Evolutionary conservation across 1,140 invertebrate genomes (phyloP).

Genomic region (Drosophila leontia): DNA sequence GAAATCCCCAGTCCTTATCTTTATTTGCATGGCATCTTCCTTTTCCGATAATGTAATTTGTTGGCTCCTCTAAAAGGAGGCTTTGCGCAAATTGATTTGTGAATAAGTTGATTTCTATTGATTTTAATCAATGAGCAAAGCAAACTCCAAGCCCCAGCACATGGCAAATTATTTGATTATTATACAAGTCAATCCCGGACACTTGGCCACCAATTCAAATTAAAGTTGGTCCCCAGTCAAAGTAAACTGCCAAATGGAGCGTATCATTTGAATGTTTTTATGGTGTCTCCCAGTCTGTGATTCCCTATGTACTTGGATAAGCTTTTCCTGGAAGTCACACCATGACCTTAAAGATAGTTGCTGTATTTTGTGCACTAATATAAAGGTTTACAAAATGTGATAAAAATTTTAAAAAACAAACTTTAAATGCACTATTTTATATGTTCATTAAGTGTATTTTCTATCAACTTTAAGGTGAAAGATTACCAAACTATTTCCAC

Average conservation of each 20-base stretch:
- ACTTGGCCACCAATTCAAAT: slow-evolving; percentile 49
- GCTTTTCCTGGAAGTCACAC: not conserved
- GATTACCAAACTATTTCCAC: not conserved
- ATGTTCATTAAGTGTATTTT: not conserved
- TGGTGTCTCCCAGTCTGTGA: not conserved
- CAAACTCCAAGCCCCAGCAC: slow-evolving; percentile 2
- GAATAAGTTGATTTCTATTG: slow-evolving; percentile 75
- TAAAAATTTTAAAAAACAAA: not conserved
- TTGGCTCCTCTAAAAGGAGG: slow-evolving; percentile 9
- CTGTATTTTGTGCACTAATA: not conserved
- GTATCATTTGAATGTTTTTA: slow-evolving; percentile 62
- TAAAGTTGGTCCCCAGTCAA: slow-evolving; percentile 30
- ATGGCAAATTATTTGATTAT: slow-evolving; percentile 53
- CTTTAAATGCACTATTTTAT: not conserved
- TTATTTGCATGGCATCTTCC: slow-evolving; percentile 33
- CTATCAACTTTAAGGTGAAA: no score
- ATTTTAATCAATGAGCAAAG: slow-evolving; percentile 58
- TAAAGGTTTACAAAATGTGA: not conserved
- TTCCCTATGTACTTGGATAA: not conserved
- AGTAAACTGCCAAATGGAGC: slow-evolving; percentile 58
- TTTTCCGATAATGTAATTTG: slow-evolving; percentile 39
- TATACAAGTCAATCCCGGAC: slow-evolving; percentile 25
- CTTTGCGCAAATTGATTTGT: slow-evolving; percentile 67
- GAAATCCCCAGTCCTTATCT: slow-evolving; percentile 12
- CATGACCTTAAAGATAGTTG: not conserved